Conservation (phyloP, 2,888 invertebrate genomes). For the Holacanthella duospinosa region DNA sequence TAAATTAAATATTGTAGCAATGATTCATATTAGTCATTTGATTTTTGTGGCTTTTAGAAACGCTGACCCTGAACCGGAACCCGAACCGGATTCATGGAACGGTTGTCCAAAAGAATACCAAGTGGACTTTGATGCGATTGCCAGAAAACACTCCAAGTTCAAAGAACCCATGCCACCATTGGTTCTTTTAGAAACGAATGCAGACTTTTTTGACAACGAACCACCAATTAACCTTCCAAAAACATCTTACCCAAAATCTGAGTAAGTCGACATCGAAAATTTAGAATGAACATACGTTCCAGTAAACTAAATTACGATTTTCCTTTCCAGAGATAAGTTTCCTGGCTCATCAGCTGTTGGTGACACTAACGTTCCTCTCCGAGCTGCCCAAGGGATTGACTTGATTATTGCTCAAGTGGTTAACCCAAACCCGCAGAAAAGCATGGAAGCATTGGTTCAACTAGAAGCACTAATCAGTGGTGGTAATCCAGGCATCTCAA, state of each 20-base stretch:
- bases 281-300: too few relatives aligned
- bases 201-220: slow-evolving; percentile 22
- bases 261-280: background rate
- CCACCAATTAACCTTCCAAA: background rate
- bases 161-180: slow-evolving; percentile 29
- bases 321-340: too few relatives aligned
- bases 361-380: slow-evolving; percentile 11
- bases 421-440: slow-evolving; percentile 52
- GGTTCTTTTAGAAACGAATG: slow-evolving; percentile 32
- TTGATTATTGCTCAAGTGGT: slow-evolving; percentile 53
- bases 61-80: too few relatives aligned
- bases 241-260: too few relatives aligned
- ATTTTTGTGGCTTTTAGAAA: too few relatives aligned
- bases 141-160: slow-evolving; percentile 27
- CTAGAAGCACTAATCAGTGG: slow-evolving; percentile 57
- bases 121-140: slow-evolving; percentile 32
- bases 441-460: slow-evolving; percentile 57
- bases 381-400: slow-evolving; percentile 41
- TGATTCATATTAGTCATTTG: too few relatives aligned
- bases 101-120: slow-evolving; percentile 31
- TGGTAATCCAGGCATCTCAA: slow-evolving; percentile 25
- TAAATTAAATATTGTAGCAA: too few relatives aligned
- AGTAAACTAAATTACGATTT: too few relatives aligned
- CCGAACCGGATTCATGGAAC: too few relatives aligned
- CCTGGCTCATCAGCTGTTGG: background rate